Base-by-base conservation (phyloP, 2,113 vertebrate species). In the Scortum barcoo region DNA sequence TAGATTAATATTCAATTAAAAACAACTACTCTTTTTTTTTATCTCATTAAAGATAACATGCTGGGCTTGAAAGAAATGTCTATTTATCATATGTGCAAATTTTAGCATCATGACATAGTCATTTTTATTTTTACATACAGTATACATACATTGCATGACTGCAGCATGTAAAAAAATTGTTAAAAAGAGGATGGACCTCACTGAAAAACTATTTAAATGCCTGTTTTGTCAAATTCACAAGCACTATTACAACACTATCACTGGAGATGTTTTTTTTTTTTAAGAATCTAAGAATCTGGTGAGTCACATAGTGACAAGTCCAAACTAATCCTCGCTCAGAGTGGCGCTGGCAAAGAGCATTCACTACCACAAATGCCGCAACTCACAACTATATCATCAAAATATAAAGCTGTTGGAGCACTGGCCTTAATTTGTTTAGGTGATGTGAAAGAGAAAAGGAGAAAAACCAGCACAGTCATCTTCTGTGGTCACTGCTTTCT, bases 401-500 rank as follows among this genome's bases (percentile, higher is more conserved):
- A 65, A 76, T 12, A 42, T 13, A 24, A 65, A 26, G 22, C 65
- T 17, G 51, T 16, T 42, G n/a, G 26, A 57, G 33, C 12, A 5
- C 2, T 63, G 46, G 13, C 13, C 56, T 71, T 36, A 22, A 61
- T 80, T 80, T 77, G 46, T 76, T 75, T 36, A 19, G 30, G 56
- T 72, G 57, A 72, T 58, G 19, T 61, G 51, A 57, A 78, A 60
- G 7, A 66, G 30, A 60, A 73, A 42, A 24, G 70, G 26, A 17
- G 12, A 5, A 16, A 70, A 86, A 72, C 10, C 46, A 69, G 46
- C 53, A 48, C 12, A 70, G 46, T 51, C 70, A 80, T 76, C 17
- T 33, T 48, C 3, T 86, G 50, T 79, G 69, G 11, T 81, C 67
- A 75, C 40, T 54, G 40, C 61, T 63, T 22, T 71, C 65, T 75